phyloP scores from a whole-genome alignment of 1,140 invertebrate species.

The Cotesia chilonis region DNA sequence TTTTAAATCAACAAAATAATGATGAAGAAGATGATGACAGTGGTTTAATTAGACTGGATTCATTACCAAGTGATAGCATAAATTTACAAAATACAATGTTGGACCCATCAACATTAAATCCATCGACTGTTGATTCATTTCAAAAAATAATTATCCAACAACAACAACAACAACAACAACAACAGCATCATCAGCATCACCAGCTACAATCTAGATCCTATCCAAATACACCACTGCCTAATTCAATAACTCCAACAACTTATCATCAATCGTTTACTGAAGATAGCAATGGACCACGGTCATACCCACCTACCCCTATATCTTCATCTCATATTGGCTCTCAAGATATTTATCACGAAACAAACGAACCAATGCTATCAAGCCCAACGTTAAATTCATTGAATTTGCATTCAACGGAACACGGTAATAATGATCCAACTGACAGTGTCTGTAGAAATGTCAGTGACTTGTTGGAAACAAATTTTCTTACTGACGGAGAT shows the following conservation, averaged over 20 bases:
- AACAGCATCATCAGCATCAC: too few species aligned
- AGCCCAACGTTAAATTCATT: constrained; percentile 60
- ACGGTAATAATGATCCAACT: constrained; percentile 35
- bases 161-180: constrained; percentile 23
- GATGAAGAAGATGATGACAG: constrained; percentile 42
- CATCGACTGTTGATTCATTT: constrained; percentile 37
- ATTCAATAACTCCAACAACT: neutral
- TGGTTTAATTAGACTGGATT: constrained; percentile 41
- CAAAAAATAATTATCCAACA: constrained; percentile 48
- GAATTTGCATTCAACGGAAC: constrained; percentile 49
- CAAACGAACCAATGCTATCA: constrained; percentile 61
- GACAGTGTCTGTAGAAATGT: constrained; percentile 53
- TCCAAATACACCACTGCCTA: constrained; percentile 62
- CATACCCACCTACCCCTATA: constrained; percentile 61
- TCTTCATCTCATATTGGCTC: constrained; percentile 49
- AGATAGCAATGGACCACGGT: constrained; percentile 59
- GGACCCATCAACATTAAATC: constrained; percentile 45
- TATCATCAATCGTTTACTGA: constrained; percentile 47
- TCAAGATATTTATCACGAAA: constrained; percentile 53
- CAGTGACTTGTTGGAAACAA: constrained; percentile 56
- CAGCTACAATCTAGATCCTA: constrained; percentile 57
- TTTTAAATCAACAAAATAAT: constrained; percentile 45
- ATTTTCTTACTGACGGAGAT: constrained; percentile 54
- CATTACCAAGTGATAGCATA: too few species aligned
- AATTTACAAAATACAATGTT: constrained; percentile 43